Evolutionary conservation across 2,888 invertebrate genomes (phyloP).

Genomic region (Harpalus rufipes): DNA sequence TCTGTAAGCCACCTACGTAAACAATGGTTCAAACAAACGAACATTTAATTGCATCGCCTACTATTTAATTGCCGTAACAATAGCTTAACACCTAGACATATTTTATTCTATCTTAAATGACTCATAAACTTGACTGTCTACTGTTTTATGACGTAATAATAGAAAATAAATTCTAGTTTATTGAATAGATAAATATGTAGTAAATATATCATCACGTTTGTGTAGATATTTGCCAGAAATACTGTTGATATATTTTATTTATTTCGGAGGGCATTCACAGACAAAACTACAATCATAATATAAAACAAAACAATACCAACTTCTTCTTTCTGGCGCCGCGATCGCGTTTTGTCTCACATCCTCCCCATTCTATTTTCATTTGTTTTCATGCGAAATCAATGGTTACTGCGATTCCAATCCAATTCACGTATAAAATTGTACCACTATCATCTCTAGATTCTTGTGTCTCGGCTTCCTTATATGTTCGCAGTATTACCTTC

Average conservation of each 20-base stretch:
- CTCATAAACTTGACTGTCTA: background rate
- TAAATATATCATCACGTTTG: too few species aligned
- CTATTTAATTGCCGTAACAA: constrained; percentile 22
- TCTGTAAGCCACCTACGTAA: background rate
- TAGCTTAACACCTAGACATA: constrained; percentile 13
- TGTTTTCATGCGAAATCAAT: constrained; percentile 33
- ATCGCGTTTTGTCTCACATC: constrained; percentile 2
- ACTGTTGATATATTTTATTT: too few species aligned
- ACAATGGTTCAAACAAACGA: background rate
- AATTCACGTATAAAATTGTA: too few species aligned
- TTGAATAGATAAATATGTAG: too few species aligned
- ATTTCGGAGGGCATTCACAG: too few species aligned
- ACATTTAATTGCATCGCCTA: constrained; percentile 10
- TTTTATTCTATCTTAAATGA: background rate
- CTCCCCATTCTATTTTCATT: constrained; percentile 37
- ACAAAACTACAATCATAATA: too few species aligned
- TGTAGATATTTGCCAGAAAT: too few species aligned
- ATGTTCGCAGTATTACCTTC: too few species aligned
- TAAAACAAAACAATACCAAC: too few species aligned
- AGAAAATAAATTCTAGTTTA: too few species aligned
- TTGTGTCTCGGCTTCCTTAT: too few species aligned
- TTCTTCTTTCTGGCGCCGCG: background rate
- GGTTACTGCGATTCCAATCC: background rate
- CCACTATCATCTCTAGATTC: too few species aligned
- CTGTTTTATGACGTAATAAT: constrained; percentile 10